Evolutionary conservation across 53 echinoderm and acorn worm species (phyloP).

Genomic region (Arbacia lixula): DNA sequence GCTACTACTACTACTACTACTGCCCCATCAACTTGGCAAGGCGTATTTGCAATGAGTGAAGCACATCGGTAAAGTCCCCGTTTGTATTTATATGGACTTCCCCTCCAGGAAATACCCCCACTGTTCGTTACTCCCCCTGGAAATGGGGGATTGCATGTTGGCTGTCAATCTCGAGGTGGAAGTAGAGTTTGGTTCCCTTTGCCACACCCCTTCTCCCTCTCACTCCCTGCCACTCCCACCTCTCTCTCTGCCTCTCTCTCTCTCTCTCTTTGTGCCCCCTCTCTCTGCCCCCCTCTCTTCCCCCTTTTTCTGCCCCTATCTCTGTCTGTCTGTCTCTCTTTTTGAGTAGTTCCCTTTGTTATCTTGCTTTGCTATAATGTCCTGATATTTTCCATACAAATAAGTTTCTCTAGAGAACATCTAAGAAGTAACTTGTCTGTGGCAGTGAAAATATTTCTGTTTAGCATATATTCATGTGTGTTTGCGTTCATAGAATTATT

Average conservation of each 20-base stretch:
- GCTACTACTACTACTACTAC: constrained; percentile 41
- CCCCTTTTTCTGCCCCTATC: not conserved
- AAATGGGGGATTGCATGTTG: constrained; percentile 38
- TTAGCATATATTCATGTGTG: too few species aligned
- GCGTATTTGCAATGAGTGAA: constrained; percentile 49
- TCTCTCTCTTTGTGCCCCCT: constrained; percentile 7
- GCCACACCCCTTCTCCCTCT: not conserved
- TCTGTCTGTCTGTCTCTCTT: not conserved
- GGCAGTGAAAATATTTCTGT: too few species aligned
- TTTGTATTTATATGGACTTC: constrained; percentile 58
- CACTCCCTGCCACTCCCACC: not conserved
- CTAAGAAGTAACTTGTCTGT: too few species aligned
- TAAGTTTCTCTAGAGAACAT: too few species aligned
- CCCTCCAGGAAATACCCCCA: constrained; percentile 56
- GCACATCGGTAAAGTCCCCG: constrained; percentile 36
- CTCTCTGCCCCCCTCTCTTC: not conserved
- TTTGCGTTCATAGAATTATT: too few species aligned
- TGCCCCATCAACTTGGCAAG: constrained; percentile 16
- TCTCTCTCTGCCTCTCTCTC: not conserved
- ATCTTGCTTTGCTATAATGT: not conserved
- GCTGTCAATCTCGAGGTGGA: not conserved
- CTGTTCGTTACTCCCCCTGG: constrained; percentile 59
- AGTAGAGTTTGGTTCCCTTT: not conserved
- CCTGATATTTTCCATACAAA: not conserved
- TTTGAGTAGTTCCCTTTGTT: not conserved